phyloP scores from a whole-genome alignment of 2,113 vertebrate species.

The Sus scrofa region T2T-Sscrofa CM000814.6:102966501-102967000 shows the following conservation, averaged over 20 bases:
- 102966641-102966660: neutral
- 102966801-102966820: neutral
- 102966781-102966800: neutral
- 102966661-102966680: neutral
- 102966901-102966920: neutral
- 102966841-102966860: too few relatives aligned
- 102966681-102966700: neutral
- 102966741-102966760: neutral
- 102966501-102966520: neutral
- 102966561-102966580: too few relatives aligned
- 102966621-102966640: neutral
- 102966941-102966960: neutral
- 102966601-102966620: neutral
- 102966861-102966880: neutral
- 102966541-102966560: neutral
- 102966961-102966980: neutral
- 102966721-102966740: neutral
- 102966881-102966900: neutral
- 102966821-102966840: neutral
- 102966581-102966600: neutral
- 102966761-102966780: neutral
- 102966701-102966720: neutral
- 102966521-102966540: neutral
- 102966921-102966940: neutral
- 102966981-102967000: neutral